Conservation (phyloP, 2,113 vertebrate species). For the Tenrec ecaudatus region DNA sequence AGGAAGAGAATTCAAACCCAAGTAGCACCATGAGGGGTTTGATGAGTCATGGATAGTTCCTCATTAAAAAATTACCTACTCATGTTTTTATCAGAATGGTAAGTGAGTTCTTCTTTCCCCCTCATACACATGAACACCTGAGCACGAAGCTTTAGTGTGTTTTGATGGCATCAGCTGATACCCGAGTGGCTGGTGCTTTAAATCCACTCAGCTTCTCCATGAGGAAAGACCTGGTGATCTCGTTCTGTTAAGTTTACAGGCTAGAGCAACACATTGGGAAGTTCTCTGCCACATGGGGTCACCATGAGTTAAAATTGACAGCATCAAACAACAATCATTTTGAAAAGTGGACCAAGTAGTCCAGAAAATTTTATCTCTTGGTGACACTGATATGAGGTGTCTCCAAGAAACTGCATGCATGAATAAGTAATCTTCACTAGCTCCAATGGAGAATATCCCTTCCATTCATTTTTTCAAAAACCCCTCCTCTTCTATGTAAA, state of each 20-base stretch:
- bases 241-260: neutral
- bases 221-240: no score
- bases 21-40: no score
- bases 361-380: neutral
- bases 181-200: no score
- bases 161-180: neutral
- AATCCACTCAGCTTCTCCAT: neutral
- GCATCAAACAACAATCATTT: neutral
- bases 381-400: neutral
- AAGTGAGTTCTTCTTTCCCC: neutral
- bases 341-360: neutral
- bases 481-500: neutral
- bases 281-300: neutral
- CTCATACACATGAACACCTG: neutral
- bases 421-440: accelerated
- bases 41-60: no score
- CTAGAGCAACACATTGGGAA: neutral
- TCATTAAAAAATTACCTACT: no score
- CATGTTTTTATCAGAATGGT: no score
- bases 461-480: neutral
- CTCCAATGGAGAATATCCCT: neutral
- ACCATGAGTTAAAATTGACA: neutral
- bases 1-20: no score
- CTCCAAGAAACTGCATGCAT: neutral
- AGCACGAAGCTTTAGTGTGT: neutral